Percentiles rank a stretch among this genome's conserved stretches.
phyloP scores from a whole-genome alignment of 2,888 invertebrate genomes.

The Pollenia labialis region DNA sequence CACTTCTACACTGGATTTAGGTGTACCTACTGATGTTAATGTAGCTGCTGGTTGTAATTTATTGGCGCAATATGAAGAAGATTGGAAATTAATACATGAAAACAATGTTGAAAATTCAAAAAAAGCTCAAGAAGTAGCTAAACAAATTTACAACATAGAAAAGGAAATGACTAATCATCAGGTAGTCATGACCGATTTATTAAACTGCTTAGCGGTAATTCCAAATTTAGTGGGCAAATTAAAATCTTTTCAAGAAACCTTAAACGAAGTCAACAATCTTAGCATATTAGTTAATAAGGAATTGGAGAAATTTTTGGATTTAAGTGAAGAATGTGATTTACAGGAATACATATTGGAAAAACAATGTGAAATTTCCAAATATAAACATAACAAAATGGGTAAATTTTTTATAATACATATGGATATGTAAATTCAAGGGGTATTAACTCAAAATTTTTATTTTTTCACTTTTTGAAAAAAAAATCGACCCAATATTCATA shows the following conservation, averaged over 20 bases:
- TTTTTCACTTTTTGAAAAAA: no score
- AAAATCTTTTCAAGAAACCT: slow-evolving; percentile 81
- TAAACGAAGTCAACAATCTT: slow-evolving; percentile 85
- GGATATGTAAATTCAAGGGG: no score
- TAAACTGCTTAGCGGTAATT: slow-evolving; percentile 78
- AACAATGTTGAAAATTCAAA: slow-evolving; percentile 87
- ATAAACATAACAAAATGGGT: slow-evolving; percentile 88
- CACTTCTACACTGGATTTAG: slow-evolving; percentile 73
- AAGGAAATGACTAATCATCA: slow-evolving; percentile 76
- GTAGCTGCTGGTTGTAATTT: slow-evolving; percentile 87
- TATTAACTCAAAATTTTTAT: no score
- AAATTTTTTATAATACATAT: slow-evolving; percentile 57
- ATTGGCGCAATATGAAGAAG: slow-evolving; percentile 87
- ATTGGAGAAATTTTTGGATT: slow-evolving; percentile 86
- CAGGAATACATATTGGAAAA: slow-evolving; percentile 88
- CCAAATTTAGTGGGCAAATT: slow-evolving; percentile 83
- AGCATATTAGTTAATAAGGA: slow-evolving; percentile 86
- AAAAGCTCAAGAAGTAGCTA: slow-evolving; percentile 84
- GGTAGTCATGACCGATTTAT: slow-evolving; percentile 79
- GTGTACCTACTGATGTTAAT: slow-evolving; percentile 82
- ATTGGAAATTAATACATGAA: slow-evolving; percentile 88
- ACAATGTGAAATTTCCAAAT: slow-evolving; percentile 87
- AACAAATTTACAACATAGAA: slow-evolving; percentile 84
- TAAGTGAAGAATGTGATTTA: slow-evolving; percentile 87
- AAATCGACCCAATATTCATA: no score